Evolutionary conservation across 2,797 vertebrate genomes (phyloP), one percentile per base, ranked within the genome.

Genomic region (Bryconaethiops microstoma): DNA sequence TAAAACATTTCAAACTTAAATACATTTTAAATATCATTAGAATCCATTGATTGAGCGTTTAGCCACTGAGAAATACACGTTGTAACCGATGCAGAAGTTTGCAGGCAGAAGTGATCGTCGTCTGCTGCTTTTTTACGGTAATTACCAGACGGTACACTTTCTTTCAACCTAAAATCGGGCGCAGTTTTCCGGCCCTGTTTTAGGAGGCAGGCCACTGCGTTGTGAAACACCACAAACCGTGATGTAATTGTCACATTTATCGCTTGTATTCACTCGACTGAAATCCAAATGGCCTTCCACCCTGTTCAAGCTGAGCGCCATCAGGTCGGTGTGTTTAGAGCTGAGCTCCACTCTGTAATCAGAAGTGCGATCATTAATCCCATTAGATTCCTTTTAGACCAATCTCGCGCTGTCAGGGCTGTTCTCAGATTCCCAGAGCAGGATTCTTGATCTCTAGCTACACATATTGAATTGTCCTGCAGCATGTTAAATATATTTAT

Each of bases 351-450:
- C 16, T 67, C 35, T 40, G 39, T 60, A 70, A 54, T 54, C 65
- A 70, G 57, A 70, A 57, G 59, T 25, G 59, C 25, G 25, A 60
- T 60, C 17, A 78, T 55, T 70, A 40, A 68, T 68, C 39, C 76
- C 19, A 59, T 59, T 59, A 10, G 29, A 17, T 48, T 69, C n/a
- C 35, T 50, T 50, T 70, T 70, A 50, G 50, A 50, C 48, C 64
- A 39, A 54, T 62, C 25, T 52, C 29, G 16, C 45, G n/a, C 21
- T 23, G 64, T 64, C 70, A 55, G 35, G 23, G 59, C n/a, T 78
- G 9, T 17, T 71, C 69, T 71, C 67, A 70, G 23, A 39, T 68
- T 42, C 39, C 21, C 42, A 55, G 39, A 13, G 48, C 62, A 64
- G 14, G 35, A 35, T 42, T 39, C 35, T 0, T 48, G 52, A 52